Conservation (phyloP, 2,113 vertebrate species). For the Spheniscus mendiculus region DNA sequence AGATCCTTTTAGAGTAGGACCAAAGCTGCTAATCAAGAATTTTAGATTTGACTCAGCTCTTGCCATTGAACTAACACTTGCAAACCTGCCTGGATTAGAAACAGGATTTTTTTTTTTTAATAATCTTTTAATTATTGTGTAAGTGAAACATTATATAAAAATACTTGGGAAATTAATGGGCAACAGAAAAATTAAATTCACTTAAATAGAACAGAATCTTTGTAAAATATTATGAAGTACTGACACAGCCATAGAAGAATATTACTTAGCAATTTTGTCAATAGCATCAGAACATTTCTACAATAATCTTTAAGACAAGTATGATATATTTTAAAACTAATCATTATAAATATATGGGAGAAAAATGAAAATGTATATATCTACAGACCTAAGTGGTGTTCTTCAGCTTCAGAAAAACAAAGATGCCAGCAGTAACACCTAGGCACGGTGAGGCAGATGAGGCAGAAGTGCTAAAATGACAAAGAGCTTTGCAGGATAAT, state of each 20-base stretch:
- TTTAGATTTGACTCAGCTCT: background rate
- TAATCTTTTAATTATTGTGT: background rate
- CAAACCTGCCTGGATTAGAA: background rate
- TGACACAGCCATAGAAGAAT: background rate
- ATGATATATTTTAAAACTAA: slow-evolving; percentile 14
- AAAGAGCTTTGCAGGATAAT: slow-evolving; percentile 1
- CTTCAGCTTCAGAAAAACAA: slow-evolving; percentile 38
- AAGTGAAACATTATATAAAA: background rate
- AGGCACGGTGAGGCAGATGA: background rate
- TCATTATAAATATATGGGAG: slow-evolving; percentile 23
- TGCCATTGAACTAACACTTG: background rate
- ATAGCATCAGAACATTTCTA: slow-evolving; percentile 25
- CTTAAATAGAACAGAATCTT: background rate
- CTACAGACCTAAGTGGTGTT: background rate
- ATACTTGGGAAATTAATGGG: background rate
- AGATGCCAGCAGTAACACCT: background rate
- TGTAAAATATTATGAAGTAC: background rate
- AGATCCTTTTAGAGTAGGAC: background rate
- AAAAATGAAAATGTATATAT: background rate
- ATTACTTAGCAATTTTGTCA: slow-evolving; percentile 4
- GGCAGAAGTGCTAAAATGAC: background rate
- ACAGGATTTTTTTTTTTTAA: background rate
- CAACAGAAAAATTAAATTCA: slow-evolving; percentile 63
- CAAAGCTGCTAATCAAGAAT: background rate
- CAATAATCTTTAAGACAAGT: slow-evolving; percentile 30